Percentiles rank a stretch among this genome's conserved stretches.
These are phyloP conservation scores for Callocephalon fimbriatum DNA, from an alignment of 2,113 vertebrate genomes.

Conservation along the genomic window DNA sequence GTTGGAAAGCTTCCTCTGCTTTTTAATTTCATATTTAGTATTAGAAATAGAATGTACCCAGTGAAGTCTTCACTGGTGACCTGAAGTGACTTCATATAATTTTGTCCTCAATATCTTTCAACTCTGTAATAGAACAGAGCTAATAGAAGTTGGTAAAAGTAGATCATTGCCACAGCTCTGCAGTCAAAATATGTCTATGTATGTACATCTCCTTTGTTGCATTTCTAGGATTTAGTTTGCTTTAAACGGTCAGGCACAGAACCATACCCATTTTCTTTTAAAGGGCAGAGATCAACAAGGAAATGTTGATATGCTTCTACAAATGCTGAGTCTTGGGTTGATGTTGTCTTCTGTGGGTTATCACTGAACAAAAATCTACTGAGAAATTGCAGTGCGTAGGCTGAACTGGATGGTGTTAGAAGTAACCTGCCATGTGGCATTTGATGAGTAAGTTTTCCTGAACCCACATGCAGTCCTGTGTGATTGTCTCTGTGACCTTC, in stretches of 20 bases:
- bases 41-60: not conserved
- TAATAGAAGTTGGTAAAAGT: not conserved
- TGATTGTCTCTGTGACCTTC: not conserved
- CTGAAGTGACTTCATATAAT: not conserved
- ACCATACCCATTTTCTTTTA: not conserved
- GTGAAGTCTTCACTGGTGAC: not conserved
- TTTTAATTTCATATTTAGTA: not conserved
- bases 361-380: not conserved
- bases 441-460: not conserved
- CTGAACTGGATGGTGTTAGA: not conserved
- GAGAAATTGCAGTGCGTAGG: not conserved
- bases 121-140: not conserved
- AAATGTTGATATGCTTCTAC: not conserved
- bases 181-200: not conserved
- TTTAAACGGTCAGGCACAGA: not conserved
- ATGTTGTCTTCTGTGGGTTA: not conserved
- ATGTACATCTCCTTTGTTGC: not conserved
- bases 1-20: not conserved
- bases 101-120: not conserved
- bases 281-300: not conserved
- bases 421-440: not conserved
- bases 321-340: not conserved
- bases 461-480: not conserved
- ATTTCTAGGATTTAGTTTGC: not conserved
- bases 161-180: not conserved